Evolutionary conservation across 2,888 invertebrate species (phyloP).

Genomic region (Epirrhoe tristata): DNA sequence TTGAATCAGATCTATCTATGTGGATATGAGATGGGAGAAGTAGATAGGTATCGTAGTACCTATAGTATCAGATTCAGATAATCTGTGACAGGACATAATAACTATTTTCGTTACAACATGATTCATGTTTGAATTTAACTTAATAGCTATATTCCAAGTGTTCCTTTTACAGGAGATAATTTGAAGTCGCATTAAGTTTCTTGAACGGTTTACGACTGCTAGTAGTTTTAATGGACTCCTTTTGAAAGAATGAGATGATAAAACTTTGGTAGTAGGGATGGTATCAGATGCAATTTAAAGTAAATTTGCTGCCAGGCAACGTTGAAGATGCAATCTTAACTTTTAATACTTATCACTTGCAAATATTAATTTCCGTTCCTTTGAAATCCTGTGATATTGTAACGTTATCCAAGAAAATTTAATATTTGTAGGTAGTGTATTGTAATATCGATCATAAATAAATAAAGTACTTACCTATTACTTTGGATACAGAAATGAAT

Average conservation of each 20-base stretch:
- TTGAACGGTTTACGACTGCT: constrained; percentile 14
- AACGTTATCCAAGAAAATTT: constrained; percentile 6
- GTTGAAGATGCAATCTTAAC: constrained; percentile 31
- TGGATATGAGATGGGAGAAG: too few relatives aligned
- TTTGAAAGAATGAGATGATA: constrained; percentile 17
- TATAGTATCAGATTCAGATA: not conserved
- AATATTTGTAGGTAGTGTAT: not conserved
- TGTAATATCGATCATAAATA: not conserved
- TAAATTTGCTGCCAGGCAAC: constrained; percentile 28
- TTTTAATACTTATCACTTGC: constrained; percentile 33
- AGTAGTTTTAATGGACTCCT: constrained; percentile 25
- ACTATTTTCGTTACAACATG: not conserved
- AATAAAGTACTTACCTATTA: not conserved
- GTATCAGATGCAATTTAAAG: constrained; percentile 28
- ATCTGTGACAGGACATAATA: not conserved
- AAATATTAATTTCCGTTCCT: constrained; percentile 33
- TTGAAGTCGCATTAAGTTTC: constrained; percentile 14
- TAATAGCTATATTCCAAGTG: not conserved
- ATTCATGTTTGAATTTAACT: not conserved
- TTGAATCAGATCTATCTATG: too few relatives aligned
- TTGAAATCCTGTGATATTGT: constrained; percentile 13
- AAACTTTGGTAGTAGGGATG: constrained; percentile 11
- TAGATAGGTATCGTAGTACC: too few relatives aligned
- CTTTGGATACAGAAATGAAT: not conserved
- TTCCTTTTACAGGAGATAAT: not conserved